phyloP scores from a whole-genome alignment of 2,888 invertebrate genomes.

The Barypeithes pellucidus region DNA sequence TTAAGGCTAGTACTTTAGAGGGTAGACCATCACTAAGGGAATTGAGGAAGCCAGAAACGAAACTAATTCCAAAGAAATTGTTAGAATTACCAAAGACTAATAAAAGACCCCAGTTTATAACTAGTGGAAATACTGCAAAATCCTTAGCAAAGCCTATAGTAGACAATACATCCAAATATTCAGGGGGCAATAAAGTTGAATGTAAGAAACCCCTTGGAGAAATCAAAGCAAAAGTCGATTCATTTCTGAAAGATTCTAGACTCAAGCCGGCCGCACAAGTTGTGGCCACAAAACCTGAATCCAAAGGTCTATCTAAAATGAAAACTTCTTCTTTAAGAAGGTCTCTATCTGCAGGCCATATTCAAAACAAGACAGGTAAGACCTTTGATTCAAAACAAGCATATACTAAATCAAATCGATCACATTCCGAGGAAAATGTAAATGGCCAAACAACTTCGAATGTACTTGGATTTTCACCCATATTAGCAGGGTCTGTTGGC shows the following conservation, averaged over 20 bases:
- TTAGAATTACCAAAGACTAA: slow-evolving; percentile 36
- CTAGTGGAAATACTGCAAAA: neutral
- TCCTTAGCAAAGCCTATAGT: neutral
- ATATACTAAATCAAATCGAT: slow-evolving; percentile 16
- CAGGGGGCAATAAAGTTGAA: slow-evolving; percentile 1
- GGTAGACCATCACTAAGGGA: slow-evolving; percentile 25
- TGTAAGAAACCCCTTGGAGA: slow-evolving; percentile 7
- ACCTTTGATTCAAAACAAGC: slow-evolving; percentile 21
- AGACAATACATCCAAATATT: slow-evolving; percentile 1
- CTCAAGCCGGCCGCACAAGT: neutral
- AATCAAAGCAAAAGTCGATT: slow-evolving; percentile 33
- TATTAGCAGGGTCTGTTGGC: slow-evolving; percentile 45
- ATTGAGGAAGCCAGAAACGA: slow-evolving; percentile 22
- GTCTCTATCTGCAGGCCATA: slow-evolving; percentile 57
- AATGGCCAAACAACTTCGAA: neutral
- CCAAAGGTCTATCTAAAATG: slow-evolving; percentile 9
- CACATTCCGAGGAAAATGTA: slow-evolving; percentile 27
- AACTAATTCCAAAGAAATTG: slow-evolving; percentile 13
- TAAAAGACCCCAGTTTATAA: neutral
- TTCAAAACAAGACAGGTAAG: slow-evolving; percentile 50
- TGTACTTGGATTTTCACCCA: slow-evolving; percentile 48
- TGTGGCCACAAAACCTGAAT: neutral
- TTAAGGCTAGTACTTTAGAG: slow-evolving; percentile 22
- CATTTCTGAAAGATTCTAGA: slow-evolving; percentile 4
- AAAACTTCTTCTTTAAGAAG: slow-evolving; percentile 45